Base-by-base conservation (phyloP, 2,113 vertebrate genomes). In the Oceanites oceanicus region DNA sequence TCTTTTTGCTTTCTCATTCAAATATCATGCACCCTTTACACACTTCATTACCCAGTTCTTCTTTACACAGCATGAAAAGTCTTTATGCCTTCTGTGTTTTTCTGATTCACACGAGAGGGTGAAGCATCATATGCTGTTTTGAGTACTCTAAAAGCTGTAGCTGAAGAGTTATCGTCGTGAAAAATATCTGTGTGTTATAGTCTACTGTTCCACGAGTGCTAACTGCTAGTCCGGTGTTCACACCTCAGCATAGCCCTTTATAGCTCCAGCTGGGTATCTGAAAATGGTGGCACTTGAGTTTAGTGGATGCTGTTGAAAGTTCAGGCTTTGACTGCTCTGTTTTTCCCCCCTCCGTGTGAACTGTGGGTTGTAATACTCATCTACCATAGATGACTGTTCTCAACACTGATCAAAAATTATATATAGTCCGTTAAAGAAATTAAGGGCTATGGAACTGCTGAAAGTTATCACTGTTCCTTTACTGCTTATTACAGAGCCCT, bases 41-140 rank as follows among this genome's bases (percentile, higher is more conserved):
- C 53, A 83, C 90, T 88, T 96, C 95, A 96, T 97, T 97, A 95
- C 96, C 73, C 87, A 45, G 27, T 76, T 96, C 65, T 91, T 90
- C 91, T 96, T 86, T 75, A 72, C 84, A 61, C 77, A 91, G 86
- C 89, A 20, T 62, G 76, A 91, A 62, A 73, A 88, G 58, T 61
- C 88, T 95, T 78, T 78, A 55, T 62, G 44, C 21, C 11, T 63
- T 70, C 47, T 49, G 38, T 66, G 36, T 71, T 95, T 42, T 72
- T 82, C 56, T 73, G 62, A 68, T 61, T 70, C 58, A 19, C 38
- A 16, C 47, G 36, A 44, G 59, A 58, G 50, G 20, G 34, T 80
- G 59, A 87, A 83, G 40, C 65, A 59, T 78, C 74, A 7, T 53
- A 1, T 6, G 12, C 18, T 55, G 55, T 9, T 82, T 81, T 82